These are phyloP conservation scores for Catamblyrhynchus diadema DNA, from an alignment of 2,797 vertebrate genomes.

Conservation along the genomic window DNA sequence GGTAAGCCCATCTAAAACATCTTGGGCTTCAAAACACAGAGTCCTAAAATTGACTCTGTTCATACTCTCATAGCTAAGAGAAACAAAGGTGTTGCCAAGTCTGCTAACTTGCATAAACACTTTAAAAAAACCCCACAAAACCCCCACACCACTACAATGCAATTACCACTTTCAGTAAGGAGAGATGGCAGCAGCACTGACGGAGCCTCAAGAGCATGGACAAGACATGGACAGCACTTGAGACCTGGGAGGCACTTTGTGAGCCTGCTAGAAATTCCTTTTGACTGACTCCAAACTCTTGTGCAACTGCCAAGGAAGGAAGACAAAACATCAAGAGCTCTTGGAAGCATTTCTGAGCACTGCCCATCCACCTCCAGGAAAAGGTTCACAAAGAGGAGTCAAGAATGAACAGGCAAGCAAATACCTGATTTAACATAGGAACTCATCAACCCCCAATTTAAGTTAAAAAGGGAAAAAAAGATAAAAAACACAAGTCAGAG, in stretches of 20 bases:
- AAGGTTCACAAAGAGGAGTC: not conserved
- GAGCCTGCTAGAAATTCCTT: not conserved
- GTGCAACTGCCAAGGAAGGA: constrained; percentile 75
- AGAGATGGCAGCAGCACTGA: constrained; percentile 94
- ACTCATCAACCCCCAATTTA: not conserved
- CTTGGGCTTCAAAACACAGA: not conserved
- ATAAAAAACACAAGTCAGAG: not conserved
- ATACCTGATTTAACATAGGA: not conserved
- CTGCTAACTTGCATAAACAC: not conserved
- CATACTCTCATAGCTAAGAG: not conserved
- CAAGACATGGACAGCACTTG: constrained; percentile 88
- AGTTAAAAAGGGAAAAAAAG: not conserved
- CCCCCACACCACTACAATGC: not conserved
- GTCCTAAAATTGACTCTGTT: not conserved
- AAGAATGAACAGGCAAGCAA: not conserved
- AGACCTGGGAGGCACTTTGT: constrained; percentile 27
- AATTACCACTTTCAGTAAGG: constrained; percentile 88
- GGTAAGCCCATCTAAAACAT: not conserved
- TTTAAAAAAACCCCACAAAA: not conserved
- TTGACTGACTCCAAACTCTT: constrained; percentile 80
- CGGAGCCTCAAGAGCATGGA: constrained; percentile 91
- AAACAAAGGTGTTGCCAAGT: not conserved
- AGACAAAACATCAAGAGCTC: not conserved
- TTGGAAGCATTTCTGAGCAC: not conserved
- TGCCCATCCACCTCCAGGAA: not conserved